These are phyloP conservation scores for Clarias batrachus DNA, from an alignment of 2,113 vertebrate species.

Conservation along the genomic window DNA sequence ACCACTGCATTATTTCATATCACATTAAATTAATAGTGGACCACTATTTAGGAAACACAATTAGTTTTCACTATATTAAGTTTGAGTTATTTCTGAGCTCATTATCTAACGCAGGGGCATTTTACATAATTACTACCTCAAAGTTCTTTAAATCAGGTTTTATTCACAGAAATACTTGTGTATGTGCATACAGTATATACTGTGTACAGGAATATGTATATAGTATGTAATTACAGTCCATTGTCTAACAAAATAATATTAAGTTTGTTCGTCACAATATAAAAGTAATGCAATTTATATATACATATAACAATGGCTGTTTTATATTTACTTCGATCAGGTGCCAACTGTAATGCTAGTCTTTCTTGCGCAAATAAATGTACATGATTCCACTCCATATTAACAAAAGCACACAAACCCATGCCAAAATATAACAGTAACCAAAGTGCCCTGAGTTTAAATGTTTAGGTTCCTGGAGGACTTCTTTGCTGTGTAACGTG, in stretches of 20 bases:
- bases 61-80: background rate
- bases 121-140: background rate
- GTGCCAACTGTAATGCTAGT: conserved; percentile 53
- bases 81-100: background rate
- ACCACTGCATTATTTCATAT: background rate
- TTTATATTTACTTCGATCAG: background rate
- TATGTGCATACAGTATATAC: no score
- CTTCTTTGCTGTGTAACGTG: conserved; percentile 75
- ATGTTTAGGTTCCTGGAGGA: conserved; percentile 63
- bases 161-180: conserved; percentile 26
- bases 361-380: conserved; percentile 83
- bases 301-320: background rate
- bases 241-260: background rate
- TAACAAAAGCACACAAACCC: conserved; percentile 83
- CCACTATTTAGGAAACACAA: background rate
- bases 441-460: conserved; percentile 75
- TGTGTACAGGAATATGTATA: background rate
- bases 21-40: background rate
- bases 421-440: conserved; percentile 83
- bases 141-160: background rate
- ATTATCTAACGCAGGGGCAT: background rate
- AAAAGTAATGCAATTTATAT: conserved; percentile 1
- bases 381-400: conserved; percentile 82
- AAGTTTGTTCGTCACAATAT: background rate
- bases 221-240: background rate